Evolutionary conservation across 2,888 invertebrate species (phyloP), one percentile per base, ranked within the genome.

Genomic region (Teinopalpus imperialis): DNA sequence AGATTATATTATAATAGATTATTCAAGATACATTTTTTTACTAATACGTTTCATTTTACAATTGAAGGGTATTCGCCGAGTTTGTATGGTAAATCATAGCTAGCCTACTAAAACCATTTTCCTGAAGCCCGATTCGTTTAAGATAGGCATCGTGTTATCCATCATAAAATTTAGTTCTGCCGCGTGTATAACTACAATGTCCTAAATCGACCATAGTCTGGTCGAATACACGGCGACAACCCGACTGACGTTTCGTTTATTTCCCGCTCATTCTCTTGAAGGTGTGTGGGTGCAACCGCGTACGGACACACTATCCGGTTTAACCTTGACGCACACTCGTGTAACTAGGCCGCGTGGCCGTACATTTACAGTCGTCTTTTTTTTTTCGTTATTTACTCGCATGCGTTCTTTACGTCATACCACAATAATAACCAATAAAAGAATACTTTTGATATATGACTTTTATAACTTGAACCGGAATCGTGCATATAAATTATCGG

Each of bases 401-500:
- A 39, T n/a, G 16, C 9, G 31, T 31, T 43, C 30, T 50, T 52
- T 48, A 43, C 48, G 47, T 34, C 32, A 37, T 48, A 43, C 37
- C 18, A 36, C 42, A 46, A 35, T 32, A 43, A 40, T 24, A 20
- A 47, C 26, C 37, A 39, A 37, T 49, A 46, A 52, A 56, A 59
- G 55, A 43, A 53, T 57, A 53, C 57, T 57, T 57, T 58, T 54
- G 53, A 58, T 54, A 55, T 53, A 53, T 53, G 57, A 59, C 63
- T 63, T 64, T 62, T 63, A 61, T 59, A 47, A 24, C 7, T 8
- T 2, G 14, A 20, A 1, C 4, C 26, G 3, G 18, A 16, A 27
- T 27, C 27, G 36, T n/a, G n/a, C n/a, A n/a, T n/a, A n/a, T n/a
- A n/a, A n/a, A n/a, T n/a, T n/a, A n/a, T n/a, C n/a, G n/a, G n/a